Base-by-base conservation (phyloP, 2,888 invertebrate genomes). In the Callyntrura sp. region DNA sequence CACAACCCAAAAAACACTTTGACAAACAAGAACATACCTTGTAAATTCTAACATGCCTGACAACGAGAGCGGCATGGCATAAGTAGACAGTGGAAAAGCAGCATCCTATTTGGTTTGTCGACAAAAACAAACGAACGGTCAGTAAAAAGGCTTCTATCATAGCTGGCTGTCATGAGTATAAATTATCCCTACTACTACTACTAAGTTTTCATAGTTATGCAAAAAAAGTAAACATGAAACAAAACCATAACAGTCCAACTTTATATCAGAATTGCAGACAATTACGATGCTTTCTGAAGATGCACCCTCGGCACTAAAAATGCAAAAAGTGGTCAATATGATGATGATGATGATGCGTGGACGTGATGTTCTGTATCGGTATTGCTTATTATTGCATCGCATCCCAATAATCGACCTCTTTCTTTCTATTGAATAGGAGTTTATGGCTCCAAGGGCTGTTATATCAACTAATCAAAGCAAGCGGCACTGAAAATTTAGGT, bases 401-500 rank as follows among this genome's bases (percentile, higher is more conserved):
- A 65, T 84, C 73, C 84, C 70, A 84, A 84, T 84, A 70, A 70
- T 84, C 84, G 84, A 73, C 73, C 84, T 68, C 55, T 84, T 82
- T 84, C 84, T 55, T 25, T 43, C n/a, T 43, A 70, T 84, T 57
- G 84, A 84, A 83, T 65, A 25, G 25, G 55, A 70, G 35, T 78
- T 84, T 12, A 55, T 57, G 57, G 57, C 84, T 70, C 28, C 84
- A 70, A 84, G 83, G 83, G 83, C 35, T 73, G 17, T 28, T 82
- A 12, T 57, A 82, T 45, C 35, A 48, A 48, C 35, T 11, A 25
- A 48, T n/a, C 23, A 48, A 35, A 81, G 55, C 12, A 65, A 28
- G 65, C 78, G 85, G 48, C 85, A 86, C 85, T 86, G 85, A 85
- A 85, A 84, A 85, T 76, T 85, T 55, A 57, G 76, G 76, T 85